Evolutionary conservation across 1,140 invertebrate genomes (phyloP).

Genomic region (Zelostemma sp.): DNA sequence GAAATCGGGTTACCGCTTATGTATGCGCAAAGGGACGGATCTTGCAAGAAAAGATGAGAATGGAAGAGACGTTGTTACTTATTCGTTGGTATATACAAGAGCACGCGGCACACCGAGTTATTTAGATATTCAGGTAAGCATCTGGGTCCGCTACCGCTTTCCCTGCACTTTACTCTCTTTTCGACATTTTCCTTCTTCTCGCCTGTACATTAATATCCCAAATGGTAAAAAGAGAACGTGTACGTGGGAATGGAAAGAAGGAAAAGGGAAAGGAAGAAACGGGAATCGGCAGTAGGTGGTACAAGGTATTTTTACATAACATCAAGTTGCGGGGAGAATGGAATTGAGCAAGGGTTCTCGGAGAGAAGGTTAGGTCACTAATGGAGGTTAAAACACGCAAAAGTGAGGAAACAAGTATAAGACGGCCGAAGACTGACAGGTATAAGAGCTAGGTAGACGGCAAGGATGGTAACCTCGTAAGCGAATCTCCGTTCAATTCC

Average conservation of each 20-base stretch:
- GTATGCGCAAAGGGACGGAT: conserved; percentile 42
- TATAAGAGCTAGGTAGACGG: too few species aligned
- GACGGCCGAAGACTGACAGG: not conserved
- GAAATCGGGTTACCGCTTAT: conserved; percentile 61
- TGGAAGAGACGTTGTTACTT: conserved; percentile 60
- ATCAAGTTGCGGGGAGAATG: conserved; percentile 53
- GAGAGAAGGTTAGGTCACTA: conserved; percentile 56
- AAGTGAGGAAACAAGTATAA: conserved; percentile 33
- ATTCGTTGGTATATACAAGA: conserved; percentile 56
- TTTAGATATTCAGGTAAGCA: conserved; percentile 67
- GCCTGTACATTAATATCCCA: conserved; percentile 61
- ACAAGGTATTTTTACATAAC: conserved; percentile 67
- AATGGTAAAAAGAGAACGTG: conserved; percentile 18
- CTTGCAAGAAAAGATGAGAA: conserved; percentile 12
- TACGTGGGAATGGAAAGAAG: too few species aligned
- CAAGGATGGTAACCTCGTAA: too few species aligned
- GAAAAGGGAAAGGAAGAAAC: conserved; percentile 16
- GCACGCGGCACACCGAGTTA: conserved; percentile 49
- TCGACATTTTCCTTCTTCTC: conserved; percentile 42
- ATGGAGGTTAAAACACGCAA: conserved; percentile 66
- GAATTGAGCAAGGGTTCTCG: conserved; percentile 19
- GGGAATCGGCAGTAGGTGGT: conserved; percentile 11
- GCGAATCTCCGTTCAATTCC: too few species aligned
- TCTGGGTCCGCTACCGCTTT: conserved; percentile 59
- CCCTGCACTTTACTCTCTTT: conserved; percentile 48